phyloP scores from a whole-genome alignment of 2,888 invertebrate genomes.

The Tetragonula carbonaria region DNA sequence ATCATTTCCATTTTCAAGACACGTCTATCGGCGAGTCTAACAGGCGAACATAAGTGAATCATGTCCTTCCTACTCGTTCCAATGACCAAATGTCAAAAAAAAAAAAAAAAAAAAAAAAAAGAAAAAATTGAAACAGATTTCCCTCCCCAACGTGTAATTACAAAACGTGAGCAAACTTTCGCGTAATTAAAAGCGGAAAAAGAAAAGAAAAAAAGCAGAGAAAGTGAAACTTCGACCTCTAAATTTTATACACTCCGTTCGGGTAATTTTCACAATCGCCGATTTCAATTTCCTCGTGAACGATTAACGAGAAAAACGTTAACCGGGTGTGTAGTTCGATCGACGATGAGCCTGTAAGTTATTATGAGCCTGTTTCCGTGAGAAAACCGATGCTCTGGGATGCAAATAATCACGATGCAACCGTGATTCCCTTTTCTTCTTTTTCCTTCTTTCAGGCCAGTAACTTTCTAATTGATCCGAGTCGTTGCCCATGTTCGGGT shows the following conservation, averaged over 20 bases:
- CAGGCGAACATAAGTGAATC: neutral
- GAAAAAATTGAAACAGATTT: neutral
- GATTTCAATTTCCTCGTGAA: neutral
- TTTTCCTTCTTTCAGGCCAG: too few relatives aligned
- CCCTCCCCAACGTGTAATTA: neutral
- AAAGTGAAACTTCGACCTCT: neutral
- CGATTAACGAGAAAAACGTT: neutral
- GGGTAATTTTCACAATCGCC: neutral
- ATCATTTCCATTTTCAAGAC: too few relatives aligned
- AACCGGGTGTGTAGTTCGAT: neutral
- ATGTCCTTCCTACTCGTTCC: too few relatives aligned
- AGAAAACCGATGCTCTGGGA: neutral
- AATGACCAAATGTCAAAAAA: neutral
- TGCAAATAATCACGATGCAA: neutral
- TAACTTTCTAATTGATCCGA: conserved; percentile 5
- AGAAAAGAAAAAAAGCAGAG: neutral
- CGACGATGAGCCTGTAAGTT: neutral
- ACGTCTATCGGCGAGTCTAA: too few relatives aligned
- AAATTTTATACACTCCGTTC: neutral
- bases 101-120: neutral
- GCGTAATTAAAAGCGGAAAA: neutral
- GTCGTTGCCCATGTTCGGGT: neutral
- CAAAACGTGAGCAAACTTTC: neutral
- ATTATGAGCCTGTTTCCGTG: neutral
- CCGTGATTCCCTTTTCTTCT: too few relatives aligned